Conservation (phyloP, 2,797 vertebrate genomes). For the Protosalanx chinensis region DNA sequence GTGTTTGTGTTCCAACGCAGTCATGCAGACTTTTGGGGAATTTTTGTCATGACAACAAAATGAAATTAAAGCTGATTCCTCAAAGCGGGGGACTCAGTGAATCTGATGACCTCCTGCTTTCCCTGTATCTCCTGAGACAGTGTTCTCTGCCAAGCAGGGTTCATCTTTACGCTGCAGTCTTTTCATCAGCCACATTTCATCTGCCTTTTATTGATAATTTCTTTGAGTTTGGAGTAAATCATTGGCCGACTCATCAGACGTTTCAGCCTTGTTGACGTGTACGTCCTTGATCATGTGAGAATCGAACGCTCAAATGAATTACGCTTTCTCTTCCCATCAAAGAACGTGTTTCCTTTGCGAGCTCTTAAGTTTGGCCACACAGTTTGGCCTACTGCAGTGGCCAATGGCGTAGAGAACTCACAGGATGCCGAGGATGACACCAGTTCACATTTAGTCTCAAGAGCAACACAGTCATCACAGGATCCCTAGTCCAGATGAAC, state of each 20-base stretch:
- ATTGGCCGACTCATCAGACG: too few relatives aligned
- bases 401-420: not conserved
- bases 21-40: not conserved
- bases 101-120: conserved; percentile 51
- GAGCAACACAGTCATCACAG: not conserved
- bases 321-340: too few relatives aligned
- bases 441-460: not conserved
- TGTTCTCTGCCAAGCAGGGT: too few relatives aligned
- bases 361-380: too few relatives aligned
- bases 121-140: conserved; percentile 43
- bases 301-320: too few relatives aligned
- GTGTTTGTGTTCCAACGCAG: not conserved
- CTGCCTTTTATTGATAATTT: too few relatives aligned
- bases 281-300: too few relatives aligned
- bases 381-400: conserved; percentile 2
- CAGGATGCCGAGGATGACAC: not conserved
- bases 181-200: too few relatives aligned
- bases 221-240: too few relatives aligned
- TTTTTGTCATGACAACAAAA: conserved; percentile 24
- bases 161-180: too few relatives aligned
- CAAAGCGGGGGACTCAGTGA: conserved; percentile 42
- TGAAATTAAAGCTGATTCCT: conserved; percentile 52
- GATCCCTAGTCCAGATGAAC: conserved; percentile 47
- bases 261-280: too few relatives aligned
- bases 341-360: too few relatives aligned